Conservation (phyloP, 2,113 vertebrate genomes). For the Chitala chitala region DNA sequence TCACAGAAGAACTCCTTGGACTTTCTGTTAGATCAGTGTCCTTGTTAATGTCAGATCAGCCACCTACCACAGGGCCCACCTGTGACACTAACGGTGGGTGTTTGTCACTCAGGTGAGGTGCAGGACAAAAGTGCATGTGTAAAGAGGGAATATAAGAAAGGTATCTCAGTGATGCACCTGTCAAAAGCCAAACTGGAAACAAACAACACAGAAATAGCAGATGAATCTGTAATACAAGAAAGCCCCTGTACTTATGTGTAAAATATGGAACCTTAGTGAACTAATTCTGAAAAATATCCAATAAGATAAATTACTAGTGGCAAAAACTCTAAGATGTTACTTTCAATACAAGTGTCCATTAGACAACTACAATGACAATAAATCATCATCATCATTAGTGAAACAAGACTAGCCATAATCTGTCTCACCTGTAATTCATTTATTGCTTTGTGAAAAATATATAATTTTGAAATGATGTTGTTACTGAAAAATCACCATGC, state of each 20-base stretch:
- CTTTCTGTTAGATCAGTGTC: neutral
- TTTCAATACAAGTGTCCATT: neutral
- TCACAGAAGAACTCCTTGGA: neutral
- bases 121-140: too few relatives aligned
- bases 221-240: too few relatives aligned
- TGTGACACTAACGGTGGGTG: neutral
- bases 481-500: slow-evolving; percentile 25
- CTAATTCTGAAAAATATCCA: neutral
- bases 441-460: slow-evolving; percentile 27
- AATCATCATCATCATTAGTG: too few relatives aligned
- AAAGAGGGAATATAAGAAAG: neutral
- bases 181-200: too few relatives aligned
- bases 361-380: neutral
- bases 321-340: too few relatives aligned
- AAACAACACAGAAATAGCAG: too few relatives aligned
- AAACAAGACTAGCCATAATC: too few relatives aligned
- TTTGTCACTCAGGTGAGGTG: too few relatives aligned
- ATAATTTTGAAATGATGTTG: slow-evolving; percentile 33
- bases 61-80: neutral
- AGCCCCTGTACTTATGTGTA: too few relatives aligned
- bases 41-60: neutral
- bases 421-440: slow-evolving; percentile 21
- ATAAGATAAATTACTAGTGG: too few relatives aligned
- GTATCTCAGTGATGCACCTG: too few relatives aligned
- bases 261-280: too few relatives aligned